Base-by-base conservation (phyloP, 2,113 vertebrate species). In the Barbus barbus region DNA sequence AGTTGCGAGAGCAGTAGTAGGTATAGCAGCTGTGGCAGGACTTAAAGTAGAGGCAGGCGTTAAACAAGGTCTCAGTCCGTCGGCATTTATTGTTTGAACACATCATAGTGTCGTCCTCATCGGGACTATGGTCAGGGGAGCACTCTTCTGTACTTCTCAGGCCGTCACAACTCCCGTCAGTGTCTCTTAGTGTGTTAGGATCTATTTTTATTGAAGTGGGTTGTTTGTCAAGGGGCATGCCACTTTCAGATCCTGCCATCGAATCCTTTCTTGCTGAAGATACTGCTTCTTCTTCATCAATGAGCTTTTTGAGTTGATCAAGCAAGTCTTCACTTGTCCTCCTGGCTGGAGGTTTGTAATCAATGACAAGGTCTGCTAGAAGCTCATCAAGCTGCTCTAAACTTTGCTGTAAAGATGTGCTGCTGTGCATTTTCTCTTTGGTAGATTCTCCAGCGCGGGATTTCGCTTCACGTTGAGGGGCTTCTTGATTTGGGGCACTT, bases 11-110 rank as follows among this genome's bases (percentile, higher is more conserved):
- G 89, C 98, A 99, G 90, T 99, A 99, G 90, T 98, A 98, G 1
- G 98, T 98, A 90, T 98, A 97, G 93, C 98, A 99, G 93, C 97
- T 99, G 94, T 98, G 98, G 93, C 98, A 99, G 0, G 98, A 98
- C 92, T 99, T 98, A 92, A 99, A 99, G 92, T 99, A 99, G 85
- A 99, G 95, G 89, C 97, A 98, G 91, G 98, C 97, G 0, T 99
- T 98, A 89, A 99, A 98, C 89, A 98, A 92, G 72, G 97, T 97
- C 92, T 99, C 98, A 0, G 97, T 97, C 78, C 97, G 95, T 12
- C 96, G 93, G 88, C 98, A 99, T 90, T 96, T 97, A 91, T 97
- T 96, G 9, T 99, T 99, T 9, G 98, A 99, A 89, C 98, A 99
- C 90, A 97, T 98, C 97, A 99, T 97, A 81, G 97, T 96, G 84